These are phyloP conservation scores for Trachymyrmex septentrionalis DNA, from an alignment of 1,140 invertebrate genomes.

Conservation along the genomic window DNA sequence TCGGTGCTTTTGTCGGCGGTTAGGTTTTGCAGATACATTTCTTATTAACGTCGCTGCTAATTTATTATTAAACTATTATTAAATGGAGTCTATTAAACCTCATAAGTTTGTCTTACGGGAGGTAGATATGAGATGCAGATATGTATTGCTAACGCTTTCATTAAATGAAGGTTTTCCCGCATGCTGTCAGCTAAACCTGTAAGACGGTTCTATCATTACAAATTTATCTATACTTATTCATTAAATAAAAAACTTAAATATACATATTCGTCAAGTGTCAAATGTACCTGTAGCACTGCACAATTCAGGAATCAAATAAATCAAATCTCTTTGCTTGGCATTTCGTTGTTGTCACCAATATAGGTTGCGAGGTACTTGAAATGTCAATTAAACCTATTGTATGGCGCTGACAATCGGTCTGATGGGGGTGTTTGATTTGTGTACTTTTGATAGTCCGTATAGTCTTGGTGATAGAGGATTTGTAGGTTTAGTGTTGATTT, in stretches of 20 bases:
- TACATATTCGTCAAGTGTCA: background rate
- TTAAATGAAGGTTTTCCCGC: conserved; percentile 88
- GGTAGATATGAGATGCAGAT: conserved; percentile 89
- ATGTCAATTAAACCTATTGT: too few relatives aligned
- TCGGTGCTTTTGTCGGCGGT: too few relatives aligned
- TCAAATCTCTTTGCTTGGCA: conserved; percentile 87
- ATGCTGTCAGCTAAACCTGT: conserved; percentile 87
- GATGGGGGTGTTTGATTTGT: too few relatives aligned
- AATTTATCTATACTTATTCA: background rate
- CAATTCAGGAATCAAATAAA: conserved; percentile 92
- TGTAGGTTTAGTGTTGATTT: too few relatives aligned
- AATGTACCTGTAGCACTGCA: conserved; percentile 90
- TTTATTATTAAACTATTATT: too few relatives aligned
- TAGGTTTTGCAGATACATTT: too few relatives aligned
- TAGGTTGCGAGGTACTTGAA: conserved; percentile 87
- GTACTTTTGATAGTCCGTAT: too few relatives aligned
- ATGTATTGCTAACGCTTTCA: conserved; percentile 88
- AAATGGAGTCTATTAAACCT: conserved; percentile 88
- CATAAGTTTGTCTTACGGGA: conserved; percentile 88
- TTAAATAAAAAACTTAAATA: background rate
- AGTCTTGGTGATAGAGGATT: too few relatives aligned
- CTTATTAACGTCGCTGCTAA: too few relatives aligned
- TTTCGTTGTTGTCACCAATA: conserved; percentile 89
- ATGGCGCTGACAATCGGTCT: too few relatives aligned
- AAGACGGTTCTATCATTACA: conserved; percentile 82